Evolutionary conservation across 2,888 invertebrate genomes (phyloP).

Genomic region (Rotaria magnacalcarata): DNA sequence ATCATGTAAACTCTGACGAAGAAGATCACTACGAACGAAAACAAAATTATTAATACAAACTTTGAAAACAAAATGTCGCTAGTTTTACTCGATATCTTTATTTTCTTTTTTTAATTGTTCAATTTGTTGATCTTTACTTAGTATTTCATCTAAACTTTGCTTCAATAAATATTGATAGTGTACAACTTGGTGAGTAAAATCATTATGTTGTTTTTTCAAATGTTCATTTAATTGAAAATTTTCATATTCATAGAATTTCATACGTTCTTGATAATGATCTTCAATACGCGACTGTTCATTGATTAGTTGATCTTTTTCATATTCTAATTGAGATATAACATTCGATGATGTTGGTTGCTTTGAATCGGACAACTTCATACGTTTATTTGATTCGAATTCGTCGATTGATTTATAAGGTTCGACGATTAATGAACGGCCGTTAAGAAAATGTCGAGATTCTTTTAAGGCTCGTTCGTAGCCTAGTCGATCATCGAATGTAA

Average conservation of each 20-base stretch:
- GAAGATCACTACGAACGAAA: not conserved
- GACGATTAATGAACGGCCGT: not conserved
- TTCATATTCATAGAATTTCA: not conserved
- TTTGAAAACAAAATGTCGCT: not conserved
- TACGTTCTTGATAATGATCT: not conserved
- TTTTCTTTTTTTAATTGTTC: conserved; percentile 11
- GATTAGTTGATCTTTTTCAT: not conserved
- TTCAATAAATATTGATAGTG: conserved; percentile 1
- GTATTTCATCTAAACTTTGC: conserved; percentile 9
- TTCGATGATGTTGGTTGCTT: not conserved
- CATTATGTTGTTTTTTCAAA: not conserved
- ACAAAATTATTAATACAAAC: not conserved
- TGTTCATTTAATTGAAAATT: not conserved
- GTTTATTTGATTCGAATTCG: not conserved
- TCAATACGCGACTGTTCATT: not conserved
- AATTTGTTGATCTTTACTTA: not conserved
- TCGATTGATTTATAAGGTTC: not conserved
- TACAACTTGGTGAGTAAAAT: not conserved
- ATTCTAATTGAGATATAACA: not conserved
- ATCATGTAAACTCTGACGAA: not conserved
- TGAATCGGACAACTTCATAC: not conserved
- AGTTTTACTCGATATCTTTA: not conserved
- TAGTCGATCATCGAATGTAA: not conserved
- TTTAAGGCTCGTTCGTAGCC: not conserved
- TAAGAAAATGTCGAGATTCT: not conserved